phyloP scores from a whole-genome alignment of 1,140 invertebrate genomes.

The Mamestra configurata region DNA sequence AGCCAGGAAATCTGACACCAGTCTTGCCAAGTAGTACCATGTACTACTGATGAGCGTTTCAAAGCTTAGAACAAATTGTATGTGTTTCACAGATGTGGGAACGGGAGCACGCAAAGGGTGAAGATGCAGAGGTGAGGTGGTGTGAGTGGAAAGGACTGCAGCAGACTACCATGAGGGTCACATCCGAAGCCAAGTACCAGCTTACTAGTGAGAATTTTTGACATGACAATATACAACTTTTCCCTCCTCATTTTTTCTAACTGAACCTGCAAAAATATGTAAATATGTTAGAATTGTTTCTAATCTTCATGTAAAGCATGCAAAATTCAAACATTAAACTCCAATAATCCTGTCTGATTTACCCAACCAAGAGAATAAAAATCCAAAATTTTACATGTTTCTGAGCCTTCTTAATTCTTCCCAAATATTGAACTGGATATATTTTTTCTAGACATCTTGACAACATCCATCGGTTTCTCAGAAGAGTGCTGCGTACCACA shows the following conservation, averaged over 20 bases:
- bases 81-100: conserved; percentile 91
- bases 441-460: conserved; percentile 90
- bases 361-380: too few relatives aligned
- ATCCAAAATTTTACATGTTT: too few relatives aligned
- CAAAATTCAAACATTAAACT: too few relatives aligned
- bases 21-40: too few relatives aligned
- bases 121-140: conserved; percentile 94
- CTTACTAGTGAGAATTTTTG: conserved; percentile 88
- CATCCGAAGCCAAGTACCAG: conserved; percentile 97
- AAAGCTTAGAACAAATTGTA: not conserved
- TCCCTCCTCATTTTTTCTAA: too few relatives aligned
- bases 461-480: conserved; percentile 93
- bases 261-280: too few relatives aligned
- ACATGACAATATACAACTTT: too few relatives aligned
- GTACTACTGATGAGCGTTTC: not conserved
- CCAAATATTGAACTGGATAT: not conserved
- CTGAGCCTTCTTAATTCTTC: too few relatives aligned
- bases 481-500: conserved; percentile 94
- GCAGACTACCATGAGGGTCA: conserved; percentile 95
- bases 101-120: conserved; percentile 92
- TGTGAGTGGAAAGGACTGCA: conserved; percentile 97
- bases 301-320: too few relatives aligned
- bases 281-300: too few relatives aligned
- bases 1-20: too few relatives aligned
- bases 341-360: too few relatives aligned